Percentiles rank a stretch among this genome's conserved stretches.
phyloP scores from a whole-genome alignment of 2,888 invertebrate species.

The Nephrotoma guestfalica region DNA sequence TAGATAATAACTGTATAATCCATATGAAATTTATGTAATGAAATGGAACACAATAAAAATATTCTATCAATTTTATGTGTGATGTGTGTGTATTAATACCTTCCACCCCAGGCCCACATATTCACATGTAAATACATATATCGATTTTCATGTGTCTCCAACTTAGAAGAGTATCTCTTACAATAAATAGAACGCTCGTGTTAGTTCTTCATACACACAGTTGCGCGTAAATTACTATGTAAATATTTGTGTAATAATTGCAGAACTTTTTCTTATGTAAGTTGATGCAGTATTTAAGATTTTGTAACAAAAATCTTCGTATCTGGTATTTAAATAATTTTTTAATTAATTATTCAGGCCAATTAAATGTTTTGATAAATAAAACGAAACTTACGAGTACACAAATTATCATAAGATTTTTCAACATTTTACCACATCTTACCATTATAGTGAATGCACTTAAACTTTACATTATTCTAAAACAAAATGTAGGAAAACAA shows the following conservation, averaged over 20 bases:
- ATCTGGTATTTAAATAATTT: not conserved
- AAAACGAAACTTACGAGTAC: not conserved
- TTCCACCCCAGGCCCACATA: not conserved
- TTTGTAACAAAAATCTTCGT: not conserved
- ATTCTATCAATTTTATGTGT: not conserved
- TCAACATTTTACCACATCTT: not conserved
- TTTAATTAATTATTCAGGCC: not conserved
- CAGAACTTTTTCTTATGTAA: not conserved
- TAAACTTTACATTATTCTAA: not conserved
- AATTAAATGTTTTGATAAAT: not conserved
- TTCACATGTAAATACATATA: not conserved
- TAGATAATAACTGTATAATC: not conserved
- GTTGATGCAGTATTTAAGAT: not conserved
- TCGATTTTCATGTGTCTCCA: not conserved
- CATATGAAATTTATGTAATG: not conserved
- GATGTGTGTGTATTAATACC: not conserved
- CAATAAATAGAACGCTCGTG: not conserved
- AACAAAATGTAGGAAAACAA: not conserved
- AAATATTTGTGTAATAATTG: not conserved
- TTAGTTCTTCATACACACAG: not conserved
- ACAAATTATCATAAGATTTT: not conserved
- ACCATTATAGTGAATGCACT: not conserved
- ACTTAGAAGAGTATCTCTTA: not conserved
- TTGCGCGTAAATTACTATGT: not conserved
- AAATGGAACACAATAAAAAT: not conserved